Percentiles rank a stretch among this genome's conserved stretches.
phyloP scores from a whole-genome alignment of 1,140 invertebrate species.

The Diprion similis region DNA sequence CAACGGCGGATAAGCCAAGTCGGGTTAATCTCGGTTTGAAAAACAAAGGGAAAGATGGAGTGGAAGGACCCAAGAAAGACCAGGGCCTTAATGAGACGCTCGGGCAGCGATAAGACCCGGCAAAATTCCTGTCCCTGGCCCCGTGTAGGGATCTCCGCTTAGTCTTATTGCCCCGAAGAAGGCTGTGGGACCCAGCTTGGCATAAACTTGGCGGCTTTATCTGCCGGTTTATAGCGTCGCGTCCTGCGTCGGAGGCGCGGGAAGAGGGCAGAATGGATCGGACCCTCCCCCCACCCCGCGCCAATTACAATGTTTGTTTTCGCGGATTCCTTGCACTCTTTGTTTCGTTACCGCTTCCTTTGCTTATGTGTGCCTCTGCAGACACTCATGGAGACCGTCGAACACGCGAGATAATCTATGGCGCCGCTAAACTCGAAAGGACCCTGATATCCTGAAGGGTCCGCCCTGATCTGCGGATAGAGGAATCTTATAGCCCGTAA shows the following conservation, averaged over 20 bases:
- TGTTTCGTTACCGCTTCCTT: background rate
- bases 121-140: background rate
- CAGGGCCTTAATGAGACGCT: background rate
- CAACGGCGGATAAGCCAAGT: too few relatives aligned
- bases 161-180: background rate
- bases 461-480: slow-evolving; percentile 4
- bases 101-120: background rate
- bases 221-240: background rate
- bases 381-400: too few relatives aligned
- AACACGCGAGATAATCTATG: background rate
- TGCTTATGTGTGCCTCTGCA: too few relatives aligned
- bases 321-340: background rate
- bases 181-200: background rate
- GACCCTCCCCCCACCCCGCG: background rate
- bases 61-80: background rate
- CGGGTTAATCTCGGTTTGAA: background rate
- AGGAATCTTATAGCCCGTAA: slow-evolving; percentile 2
- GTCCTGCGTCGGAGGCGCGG: background rate
- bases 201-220: slow-evolving; percentile 2
- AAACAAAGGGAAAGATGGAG: background rate
- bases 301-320: slow-evolving; percentile 8
- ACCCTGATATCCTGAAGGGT: background rate
- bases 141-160: background rate
- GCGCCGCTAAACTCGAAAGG: background rate
- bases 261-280: background rate